Base-by-base conservation (phyloP, 1,140 invertebrate species). In the Orius laevigatus region DNA sequence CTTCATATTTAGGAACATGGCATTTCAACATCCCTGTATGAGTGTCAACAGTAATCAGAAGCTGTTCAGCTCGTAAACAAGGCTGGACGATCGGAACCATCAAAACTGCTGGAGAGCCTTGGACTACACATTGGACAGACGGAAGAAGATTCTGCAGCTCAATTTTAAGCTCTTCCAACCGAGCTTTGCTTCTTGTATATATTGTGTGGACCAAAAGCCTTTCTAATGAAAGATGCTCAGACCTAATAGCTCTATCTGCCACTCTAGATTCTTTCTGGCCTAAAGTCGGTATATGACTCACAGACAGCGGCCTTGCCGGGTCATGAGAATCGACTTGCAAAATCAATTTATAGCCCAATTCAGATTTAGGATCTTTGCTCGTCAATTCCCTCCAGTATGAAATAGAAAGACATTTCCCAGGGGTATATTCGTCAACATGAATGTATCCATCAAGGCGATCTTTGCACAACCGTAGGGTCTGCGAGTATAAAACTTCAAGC, bases 151-250 rank as follows among this genome's bases (percentile, higher is more conserved):
- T 25, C 62, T 81, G 72, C 25, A 89, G 60, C 59, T 86, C 78
- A 51, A 83, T 76, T 63, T 84, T 84, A n/a, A 94, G 71, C 59
- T 92, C 84, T 31, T 71, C 72, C 5, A 95, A 67, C 14, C 88
- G 70, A 54, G 78, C 80, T 45, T 81, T 74, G 1, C 89, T 91
- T 50, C 94, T 71, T 19, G 95, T 81, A 63, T 96, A 92, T 58
- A 97, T 92, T 0, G 92, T 97, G 59, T 95, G 88, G n/a, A 95
- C 89, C n/a, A 98, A 68, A 39, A 97, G 68, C 39, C 87, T 78
- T 68, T 96, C 91, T 75, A 98, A 86, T 1, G 90, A 95, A 1
- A 96, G 68, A 54, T 87, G 77, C 63, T 93, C 88, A 25, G 84
- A 87, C 44, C 79, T 73, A 41, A 90, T 78, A 3, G 83, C 82